These are phyloP conservation scores for Rhopalosiphum nymphaeae DNA, from an alignment of 2,888 invertebrate genomes.

Conservation along the genomic window DNA sequence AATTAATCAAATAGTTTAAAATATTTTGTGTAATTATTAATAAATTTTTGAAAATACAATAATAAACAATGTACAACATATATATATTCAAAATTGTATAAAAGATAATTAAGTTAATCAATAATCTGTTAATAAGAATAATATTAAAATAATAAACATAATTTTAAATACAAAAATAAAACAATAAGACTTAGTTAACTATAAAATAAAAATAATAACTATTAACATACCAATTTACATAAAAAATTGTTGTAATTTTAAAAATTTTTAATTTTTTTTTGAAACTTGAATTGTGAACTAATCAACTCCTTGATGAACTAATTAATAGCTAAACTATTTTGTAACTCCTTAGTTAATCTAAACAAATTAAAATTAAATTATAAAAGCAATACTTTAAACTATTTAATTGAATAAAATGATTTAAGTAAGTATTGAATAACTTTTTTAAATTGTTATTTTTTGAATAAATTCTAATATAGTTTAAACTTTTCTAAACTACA, in stretches of 20 bases:
- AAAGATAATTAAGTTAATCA: neutral
- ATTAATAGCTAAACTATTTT: neutral
- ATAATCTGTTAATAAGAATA: neutral
- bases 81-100: neutral
- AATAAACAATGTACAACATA: neutral
- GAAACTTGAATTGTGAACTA: neutral
- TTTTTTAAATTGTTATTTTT: neutral
- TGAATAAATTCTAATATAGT: neutral
- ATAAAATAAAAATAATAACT: neutral
- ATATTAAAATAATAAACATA: neutral
- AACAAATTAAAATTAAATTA: neutral
- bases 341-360: neutral
- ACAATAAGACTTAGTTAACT: neutral
- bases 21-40: neutral
- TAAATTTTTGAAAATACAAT: neutral
- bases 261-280: neutral
- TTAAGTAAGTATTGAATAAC: neutral
- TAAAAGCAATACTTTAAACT: neutral
- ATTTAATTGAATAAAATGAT: neutral
- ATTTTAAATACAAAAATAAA: neutral
- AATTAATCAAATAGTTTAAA: neutral
- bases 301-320: neutral
- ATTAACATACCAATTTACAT: conserved; percentile 2
- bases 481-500: neutral
- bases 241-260: neutral